These are phyloP conservation scores for Astatoreochromis straeleni DNA, from an alignment of 2,113 vertebrate species.

Conservation along the genomic window DNA sequence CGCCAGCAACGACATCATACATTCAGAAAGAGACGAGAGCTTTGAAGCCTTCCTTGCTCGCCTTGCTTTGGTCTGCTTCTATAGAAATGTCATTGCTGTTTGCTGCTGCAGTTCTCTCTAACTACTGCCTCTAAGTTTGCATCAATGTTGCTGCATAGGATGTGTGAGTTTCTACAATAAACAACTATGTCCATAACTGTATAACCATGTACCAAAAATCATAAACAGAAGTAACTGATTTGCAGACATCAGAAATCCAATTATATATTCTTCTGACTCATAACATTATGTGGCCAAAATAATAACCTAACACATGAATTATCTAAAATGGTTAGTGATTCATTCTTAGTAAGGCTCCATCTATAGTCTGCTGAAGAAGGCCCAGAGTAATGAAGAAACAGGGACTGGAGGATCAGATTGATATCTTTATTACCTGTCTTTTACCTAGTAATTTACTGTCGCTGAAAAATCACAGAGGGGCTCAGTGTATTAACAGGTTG, in stretches of 20 bases:
- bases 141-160: neutral
- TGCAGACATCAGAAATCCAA: neutral
- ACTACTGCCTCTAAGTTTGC: neutral
- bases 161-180: neutral
- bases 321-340: neutral
- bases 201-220: neutral
- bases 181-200: neutral
- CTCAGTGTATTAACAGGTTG: neutral
- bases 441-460: neutral
- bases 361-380: neutral
- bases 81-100: neutral
- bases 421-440: neutral
- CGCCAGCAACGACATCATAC: neutral
- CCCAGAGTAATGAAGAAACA: neutral
- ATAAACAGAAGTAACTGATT: neutral
- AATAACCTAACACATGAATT: neutral
- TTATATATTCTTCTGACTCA: neutral
- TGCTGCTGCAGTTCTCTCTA: neutral
- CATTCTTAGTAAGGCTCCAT: neutral
- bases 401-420: neutral
- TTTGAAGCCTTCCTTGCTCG: neutral
- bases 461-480: neutral
- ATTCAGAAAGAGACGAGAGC: neutral
- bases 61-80: neutral
- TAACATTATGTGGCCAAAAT: neutral